Base-by-base conservation (phyloP, 2,113 vertebrate species). In the Pica pica region DNA sequence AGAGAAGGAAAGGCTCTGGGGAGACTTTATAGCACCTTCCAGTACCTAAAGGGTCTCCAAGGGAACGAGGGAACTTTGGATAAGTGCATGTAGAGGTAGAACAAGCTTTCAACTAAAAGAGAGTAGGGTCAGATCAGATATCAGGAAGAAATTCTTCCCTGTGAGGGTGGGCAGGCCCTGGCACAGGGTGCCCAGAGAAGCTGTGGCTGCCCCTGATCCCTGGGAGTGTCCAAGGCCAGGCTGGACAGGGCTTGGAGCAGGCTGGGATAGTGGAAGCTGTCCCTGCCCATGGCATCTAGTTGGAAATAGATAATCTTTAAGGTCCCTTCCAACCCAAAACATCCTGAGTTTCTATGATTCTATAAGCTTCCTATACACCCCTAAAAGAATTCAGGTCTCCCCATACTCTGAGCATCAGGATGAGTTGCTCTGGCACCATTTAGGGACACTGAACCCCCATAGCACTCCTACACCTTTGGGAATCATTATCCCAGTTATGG, bases 221-320 rank as follows among this genome's bases (percentile, higher is more conserved):
- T 76, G 63, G 24, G 0, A 61, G 8, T 41, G 39, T 1, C n/a
- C 47, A 30, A 61, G 14, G 26, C n/a, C 63, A 35, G 21, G 14
- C 0, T 68, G 61, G 53, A 22, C 0, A 0, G 41, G 30, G 20
- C 30, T 61, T 19, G 70, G 52, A 83, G 17, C 11, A 41, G 0
- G 7, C 21, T 61, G 70, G 11, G 20, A 2, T 0, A 3, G 17
- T 27, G 30, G 21, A 8, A 76, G 2, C 0, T 61, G 78, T 27
- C 20, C 11, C 70, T 68, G 41, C 21, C 39, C 2, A 1, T 26
- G 47, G 14, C 14, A 83, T 6, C 5, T 15, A 2, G 7, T 2
- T 65, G 24, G 17, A 4, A 19, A 4, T 0, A 46, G n/a, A 53
- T 41, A 11, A 53, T 4, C 24, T 55, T 22, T 26, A 55, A 59